phyloP scores from a whole-genome alignment of 2,797 vertebrate species.

The Sitta carolinensis region DNA sequence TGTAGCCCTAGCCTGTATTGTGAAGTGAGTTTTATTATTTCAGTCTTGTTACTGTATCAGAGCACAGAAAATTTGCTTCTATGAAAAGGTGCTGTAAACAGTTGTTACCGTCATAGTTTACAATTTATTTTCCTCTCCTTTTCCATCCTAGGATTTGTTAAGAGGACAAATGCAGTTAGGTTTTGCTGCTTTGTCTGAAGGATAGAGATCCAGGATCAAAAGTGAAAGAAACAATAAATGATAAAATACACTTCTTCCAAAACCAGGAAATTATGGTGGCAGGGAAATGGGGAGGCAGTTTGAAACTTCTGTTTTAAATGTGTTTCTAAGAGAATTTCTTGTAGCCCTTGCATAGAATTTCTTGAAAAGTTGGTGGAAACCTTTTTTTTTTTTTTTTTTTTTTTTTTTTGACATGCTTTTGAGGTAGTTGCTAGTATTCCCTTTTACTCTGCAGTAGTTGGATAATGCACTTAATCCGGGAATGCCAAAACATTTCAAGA shows the following conservation, averaged over 20 bases:
- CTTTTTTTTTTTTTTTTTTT: neutral
- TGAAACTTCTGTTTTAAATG: neutral
- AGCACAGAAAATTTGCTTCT: neutral
- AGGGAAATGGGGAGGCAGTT: neutral
- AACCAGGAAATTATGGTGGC: neutral
- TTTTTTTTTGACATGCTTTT: neutral
- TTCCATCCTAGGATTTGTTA: neutral
- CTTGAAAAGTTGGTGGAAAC: neutral
- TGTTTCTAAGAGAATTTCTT: neutral
- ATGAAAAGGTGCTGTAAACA: neutral
- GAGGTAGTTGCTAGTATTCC: neutral
- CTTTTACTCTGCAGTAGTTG: neutral
- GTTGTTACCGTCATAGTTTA: neutral
- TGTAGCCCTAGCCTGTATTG: neutral
- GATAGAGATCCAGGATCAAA: neutral
- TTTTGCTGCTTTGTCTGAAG: neutral
- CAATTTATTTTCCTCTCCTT: neutral
- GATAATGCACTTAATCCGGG: neutral
- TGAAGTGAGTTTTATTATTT: neutral
- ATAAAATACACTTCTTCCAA: neutral
- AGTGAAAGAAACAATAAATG: neutral
- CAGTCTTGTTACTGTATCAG: neutral
- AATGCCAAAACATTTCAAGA: neutral
- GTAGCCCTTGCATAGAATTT: neutral
- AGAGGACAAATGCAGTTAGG: neutral